A percentile compares a stretch with the other conserved stretches of the same genome.
Evolutionary conservation across 2,113 vertebrate species (phyloP).

Genomic region (Gyps fulvus): DNA sequence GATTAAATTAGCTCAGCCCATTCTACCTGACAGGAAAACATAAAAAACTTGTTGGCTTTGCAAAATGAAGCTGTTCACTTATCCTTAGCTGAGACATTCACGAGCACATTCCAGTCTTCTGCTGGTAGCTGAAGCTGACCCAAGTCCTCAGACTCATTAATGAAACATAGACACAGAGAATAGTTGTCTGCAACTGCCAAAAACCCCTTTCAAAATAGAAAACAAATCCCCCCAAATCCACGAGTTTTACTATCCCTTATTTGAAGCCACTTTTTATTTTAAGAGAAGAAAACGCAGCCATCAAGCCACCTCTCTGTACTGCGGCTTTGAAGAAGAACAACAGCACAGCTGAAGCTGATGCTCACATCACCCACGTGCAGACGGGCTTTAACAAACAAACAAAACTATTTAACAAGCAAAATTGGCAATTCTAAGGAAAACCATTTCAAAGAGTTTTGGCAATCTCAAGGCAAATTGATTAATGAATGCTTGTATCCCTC

Average conservation of each 20-base stretch:
- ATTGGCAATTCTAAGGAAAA: neutral
- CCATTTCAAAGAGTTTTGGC: neutral
- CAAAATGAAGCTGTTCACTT: neutral
- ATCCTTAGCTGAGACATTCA: neutral
- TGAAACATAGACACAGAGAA: neutral
- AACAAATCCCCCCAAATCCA: neutral
- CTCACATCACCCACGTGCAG: accelerated
- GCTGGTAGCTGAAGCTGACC: neutral
- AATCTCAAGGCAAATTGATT: neutral
- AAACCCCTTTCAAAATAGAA: neutral
- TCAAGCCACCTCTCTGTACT: neutral
- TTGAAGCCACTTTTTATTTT: neutral
- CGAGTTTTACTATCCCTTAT: neutral
- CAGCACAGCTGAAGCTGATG: neutral
- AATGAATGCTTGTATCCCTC: neutral
- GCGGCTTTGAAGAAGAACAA: neutral
- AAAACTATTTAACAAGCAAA: neutral
- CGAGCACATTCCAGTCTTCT: neutral
- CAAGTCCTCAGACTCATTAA: neutral
- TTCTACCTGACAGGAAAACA: neutral
- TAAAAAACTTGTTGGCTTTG: neutral
- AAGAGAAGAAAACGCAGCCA: neutral
- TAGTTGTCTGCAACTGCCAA: neutral
- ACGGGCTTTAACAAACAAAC: neutral
- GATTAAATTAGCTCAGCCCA: neutral